A percentile compares a stretch with the other conserved stretches of the same genome.
phyloP scores from a whole-genome alignment of 2,888 invertebrate genomes.

The Euzetes globulus region DNA sequence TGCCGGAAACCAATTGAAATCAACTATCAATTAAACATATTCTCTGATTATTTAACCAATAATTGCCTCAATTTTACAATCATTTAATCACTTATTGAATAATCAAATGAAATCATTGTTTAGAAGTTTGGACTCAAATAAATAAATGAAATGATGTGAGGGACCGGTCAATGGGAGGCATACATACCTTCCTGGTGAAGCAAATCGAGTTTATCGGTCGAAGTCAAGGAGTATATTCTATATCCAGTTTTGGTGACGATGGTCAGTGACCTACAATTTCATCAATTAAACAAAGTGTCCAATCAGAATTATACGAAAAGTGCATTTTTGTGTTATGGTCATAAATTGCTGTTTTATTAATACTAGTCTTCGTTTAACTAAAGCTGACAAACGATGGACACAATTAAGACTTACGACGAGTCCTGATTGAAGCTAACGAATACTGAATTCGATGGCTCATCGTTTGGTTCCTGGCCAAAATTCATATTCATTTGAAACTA shows the following conservation, averaged over 20 bases:
- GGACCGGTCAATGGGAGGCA: background rate
- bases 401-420: slow-evolving; percentile 74
- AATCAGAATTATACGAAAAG: background rate
- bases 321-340: slow-evolving; percentile 33
- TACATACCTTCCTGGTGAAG: slow-evolving; percentile 71
- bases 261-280: slow-evolving; percentile 62
- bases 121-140: background rate
- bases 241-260: slow-evolving; percentile 87
- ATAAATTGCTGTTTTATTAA: too few relatives aligned
- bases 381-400: background rate
- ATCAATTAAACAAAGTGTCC: slow-evolving; percentile 39
- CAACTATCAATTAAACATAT: background rate
- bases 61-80: too few relatives aligned
- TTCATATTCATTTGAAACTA: background rate
- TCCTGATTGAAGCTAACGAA: slow-evolving; percentile 97
- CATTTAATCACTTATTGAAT: slow-evolving; percentile 6
- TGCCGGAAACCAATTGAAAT: background rate
- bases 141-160: too few relatives aligned
- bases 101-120: background rate
- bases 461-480: slow-evolving; percentile 12
- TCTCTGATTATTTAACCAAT: too few relatives aligned
- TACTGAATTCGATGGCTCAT: slow-evolving; percentile 22
- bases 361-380: background rate
- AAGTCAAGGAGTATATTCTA: slow-evolving; percentile 69
- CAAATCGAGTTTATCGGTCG: slow-evolving; percentile 58